A percentile compares a stretch with the other conserved stretches of the same genome.
phyloP scores from a whole-genome alignment of 2,888 invertebrate species.

The Pammene aurita region DNA sequence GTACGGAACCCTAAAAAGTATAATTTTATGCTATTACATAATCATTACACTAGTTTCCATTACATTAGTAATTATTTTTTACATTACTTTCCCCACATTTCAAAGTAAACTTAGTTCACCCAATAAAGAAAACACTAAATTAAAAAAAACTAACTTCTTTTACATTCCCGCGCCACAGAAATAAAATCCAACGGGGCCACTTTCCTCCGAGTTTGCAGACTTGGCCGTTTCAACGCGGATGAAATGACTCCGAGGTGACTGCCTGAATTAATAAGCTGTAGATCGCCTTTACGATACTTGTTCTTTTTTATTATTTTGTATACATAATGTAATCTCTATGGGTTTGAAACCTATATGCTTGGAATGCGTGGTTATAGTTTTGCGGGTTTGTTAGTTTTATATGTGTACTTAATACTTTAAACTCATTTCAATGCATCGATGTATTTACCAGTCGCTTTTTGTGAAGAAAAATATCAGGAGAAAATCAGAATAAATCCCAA shows the following conservation, averaged over 20 bases:
- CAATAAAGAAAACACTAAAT: conserved; percentile 11
- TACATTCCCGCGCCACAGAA: conserved; percentile 29
- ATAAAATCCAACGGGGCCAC: conserved; percentile 42
- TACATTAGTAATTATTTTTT: too few relatives aligned
- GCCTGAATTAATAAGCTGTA: conserved; percentile 39
- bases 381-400: not conserved
- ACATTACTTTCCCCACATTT: too few relatives aligned
- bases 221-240: conserved; percentile 35
- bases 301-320: conserved; percentile 30
- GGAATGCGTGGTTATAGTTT: not conserved
- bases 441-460: too few relatives aligned
- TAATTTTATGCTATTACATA: too few relatives aligned
- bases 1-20: too few relatives aligned
- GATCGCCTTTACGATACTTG: conserved; percentile 40
- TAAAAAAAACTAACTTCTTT: conserved; percentile 24
- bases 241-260: conserved; percentile 39
- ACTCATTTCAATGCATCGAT: too few relatives aligned
- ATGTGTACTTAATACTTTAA: too few relatives aligned
- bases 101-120: not conserved
- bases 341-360: not conserved
- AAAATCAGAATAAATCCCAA: too few relatives aligned
- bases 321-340: conserved; percentile 22
- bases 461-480: too few relatives aligned
- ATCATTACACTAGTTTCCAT: too few relatives aligned
- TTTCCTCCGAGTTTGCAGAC: conserved; percentile 41